These are phyloP conservation scores for Caenorhabditis plicata DNA, from an alignment of 2,888 invertebrate genomes.

Conservation along the genomic window DNA sequence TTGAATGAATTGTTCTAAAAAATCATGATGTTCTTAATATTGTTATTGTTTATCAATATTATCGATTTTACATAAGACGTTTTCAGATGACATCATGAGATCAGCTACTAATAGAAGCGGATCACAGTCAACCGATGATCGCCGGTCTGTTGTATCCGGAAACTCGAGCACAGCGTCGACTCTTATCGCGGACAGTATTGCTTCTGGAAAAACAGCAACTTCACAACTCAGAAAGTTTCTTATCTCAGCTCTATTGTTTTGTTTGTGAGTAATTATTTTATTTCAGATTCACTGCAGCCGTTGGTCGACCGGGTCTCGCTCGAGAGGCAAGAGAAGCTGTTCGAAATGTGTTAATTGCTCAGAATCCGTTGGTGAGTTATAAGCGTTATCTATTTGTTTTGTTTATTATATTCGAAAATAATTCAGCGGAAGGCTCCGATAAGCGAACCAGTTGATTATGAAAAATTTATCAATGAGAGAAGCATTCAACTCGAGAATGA, in stretches of 20 bases:
- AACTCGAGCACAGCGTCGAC: slow-evolving; percentile 50
- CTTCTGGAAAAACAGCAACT: slow-evolving; percentile 36
- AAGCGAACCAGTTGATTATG: slow-evolving; percentile 59
- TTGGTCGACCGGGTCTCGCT: slow-evolving; percentile 60
- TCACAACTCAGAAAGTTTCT: slow-evolving; percentile 44
- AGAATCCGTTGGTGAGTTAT: slow-evolving; percentile 51
- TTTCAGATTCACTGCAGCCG: slow-evolving; percentile 59
- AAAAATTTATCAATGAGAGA: slow-evolving; percentile 59
- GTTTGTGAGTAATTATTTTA: background rate
- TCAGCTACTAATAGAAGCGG: slow-evolving; percentile 20
- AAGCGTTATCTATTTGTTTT: background rate
- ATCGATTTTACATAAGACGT: background rate
- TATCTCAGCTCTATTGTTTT: background rate
- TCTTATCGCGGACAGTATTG: slow-evolving; percentile 39
- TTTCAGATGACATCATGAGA: slow-evolving; percentile 23
- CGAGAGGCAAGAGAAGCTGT: slow-evolving; percentile 62
- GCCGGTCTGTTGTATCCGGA: slow-evolving; percentile 45
- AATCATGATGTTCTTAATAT: background rate
- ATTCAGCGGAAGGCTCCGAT: slow-evolving; percentile 58
- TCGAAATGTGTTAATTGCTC: slow-evolving; percentile 50
- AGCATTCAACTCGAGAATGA: slow-evolving; percentile 61
- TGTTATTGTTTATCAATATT: background rate
- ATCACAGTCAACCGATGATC: slow-evolving; percentile 37
- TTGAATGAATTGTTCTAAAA: too few species aligned
- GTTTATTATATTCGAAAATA: too few species aligned